Evolutionary conservation across 2,888 invertebrate genomes (phyloP).

Genomic region (Frankliniella intonsa): DNA sequence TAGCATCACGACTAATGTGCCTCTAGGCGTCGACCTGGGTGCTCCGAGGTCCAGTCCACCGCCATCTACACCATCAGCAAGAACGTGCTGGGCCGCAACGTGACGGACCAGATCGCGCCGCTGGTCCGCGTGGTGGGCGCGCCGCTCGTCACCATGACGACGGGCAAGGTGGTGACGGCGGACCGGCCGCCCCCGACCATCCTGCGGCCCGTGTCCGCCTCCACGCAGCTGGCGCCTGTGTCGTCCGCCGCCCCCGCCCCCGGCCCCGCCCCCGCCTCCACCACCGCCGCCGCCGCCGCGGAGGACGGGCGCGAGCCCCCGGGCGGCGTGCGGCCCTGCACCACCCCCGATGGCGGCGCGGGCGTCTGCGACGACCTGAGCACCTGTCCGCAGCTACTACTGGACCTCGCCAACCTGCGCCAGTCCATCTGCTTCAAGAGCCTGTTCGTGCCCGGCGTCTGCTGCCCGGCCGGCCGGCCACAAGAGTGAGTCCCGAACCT

Average conservation of each 20-base stretch:
- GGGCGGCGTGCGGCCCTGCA: slow-evolving; percentile 60
- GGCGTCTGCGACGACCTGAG: slow-evolving; percentile 85
- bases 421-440: slow-evolving; percentile 89
- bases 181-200: slow-evolving; percentile 32
- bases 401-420: slow-evolving; percentile 74
- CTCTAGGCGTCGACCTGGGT: slow-evolving; percentile 17
- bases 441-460: slow-evolving; percentile 86
- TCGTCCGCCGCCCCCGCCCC: slow-evolving; percentile 45
- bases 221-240: slow-evolving; percentile 2
- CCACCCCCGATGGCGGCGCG: slow-evolving; percentile 71
- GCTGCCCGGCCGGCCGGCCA: slow-evolving; percentile 64
- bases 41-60: slow-evolving; percentile 58
- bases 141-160: slow-evolving; percentile 43
- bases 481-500: slow-evolving; percentile 37
- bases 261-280: slow-evolving; percentile 33
- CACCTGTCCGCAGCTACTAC: slow-evolving; percentile 76
- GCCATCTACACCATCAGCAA: slow-evolving; percentile 76
- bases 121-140: slow-evolving; percentile 54
- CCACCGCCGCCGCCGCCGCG: slow-evolving; percentile 40
- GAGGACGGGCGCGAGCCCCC: slow-evolving; percentile 43
- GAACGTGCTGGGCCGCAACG: slow-evolving; percentile 71
- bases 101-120: slow-evolving; percentile 75
- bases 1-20: no score
- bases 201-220: slow-evolving; percentile 6
- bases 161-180: slow-evolving; percentile 41